Percentiles rank a stretch among this genome's conserved stretches.
Conservation (phyloP, 2,797 vertebrate species). For the Lacerta viridis region DNA sequence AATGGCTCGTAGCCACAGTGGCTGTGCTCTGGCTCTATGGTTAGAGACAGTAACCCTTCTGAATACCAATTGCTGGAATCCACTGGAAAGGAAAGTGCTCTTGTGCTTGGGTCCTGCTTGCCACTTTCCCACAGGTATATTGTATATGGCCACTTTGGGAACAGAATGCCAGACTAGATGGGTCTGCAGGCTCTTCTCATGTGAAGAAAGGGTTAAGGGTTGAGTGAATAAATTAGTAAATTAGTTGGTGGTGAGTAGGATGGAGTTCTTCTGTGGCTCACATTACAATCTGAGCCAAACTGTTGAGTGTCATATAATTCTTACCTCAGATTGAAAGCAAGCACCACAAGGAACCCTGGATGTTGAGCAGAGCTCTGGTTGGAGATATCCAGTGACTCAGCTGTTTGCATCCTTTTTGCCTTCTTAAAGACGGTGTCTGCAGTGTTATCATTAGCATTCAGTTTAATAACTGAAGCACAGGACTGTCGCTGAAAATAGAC, state of each 20-base stretch:
- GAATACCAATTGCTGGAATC: too few relatives aligned
- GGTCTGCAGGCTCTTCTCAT: too few relatives aligned
- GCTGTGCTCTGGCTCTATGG: too few relatives aligned
- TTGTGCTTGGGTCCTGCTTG: too few relatives aligned
- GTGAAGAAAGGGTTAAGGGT: neutral
- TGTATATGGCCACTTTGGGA: too few relatives aligned
- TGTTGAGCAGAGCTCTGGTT: neutral
- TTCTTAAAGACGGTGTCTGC: neutral
- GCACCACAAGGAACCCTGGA: neutral
- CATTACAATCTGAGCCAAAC: neutral
- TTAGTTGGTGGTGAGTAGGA: neutral
- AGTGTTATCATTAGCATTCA: neutral
- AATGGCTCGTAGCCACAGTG: too few relatives aligned
- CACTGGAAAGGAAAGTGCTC: too few relatives aligned
- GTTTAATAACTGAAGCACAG: neutral
- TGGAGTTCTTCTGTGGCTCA: neutral
- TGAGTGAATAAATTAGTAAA: neutral
- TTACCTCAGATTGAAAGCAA: neutral
- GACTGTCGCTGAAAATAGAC: neutral
- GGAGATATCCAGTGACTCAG: neutral
- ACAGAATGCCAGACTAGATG: too few relatives aligned
- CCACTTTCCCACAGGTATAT: too few relatives aligned
- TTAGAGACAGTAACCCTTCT: too few relatives aligned
- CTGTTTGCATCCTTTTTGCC: neutral
- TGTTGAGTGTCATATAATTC: neutral